Conservation (phyloP, 2,113 vertebrate species). For the Cairina moschata region DNA sequence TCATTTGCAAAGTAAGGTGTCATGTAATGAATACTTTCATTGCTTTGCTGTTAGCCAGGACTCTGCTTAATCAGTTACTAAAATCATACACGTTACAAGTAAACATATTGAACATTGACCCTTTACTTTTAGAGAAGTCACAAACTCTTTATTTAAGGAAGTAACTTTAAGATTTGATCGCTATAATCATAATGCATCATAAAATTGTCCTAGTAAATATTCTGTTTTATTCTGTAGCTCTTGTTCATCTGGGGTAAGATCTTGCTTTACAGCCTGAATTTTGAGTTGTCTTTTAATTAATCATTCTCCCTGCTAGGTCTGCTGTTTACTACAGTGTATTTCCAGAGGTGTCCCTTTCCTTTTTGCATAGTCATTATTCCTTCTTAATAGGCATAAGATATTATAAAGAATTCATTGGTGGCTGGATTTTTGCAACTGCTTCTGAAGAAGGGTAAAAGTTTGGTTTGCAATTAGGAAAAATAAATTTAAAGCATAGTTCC, state of each 20-base stretch:
- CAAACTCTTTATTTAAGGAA: neutral
- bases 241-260: neutral
- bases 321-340: neutral
- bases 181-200: neutral
- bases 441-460: neutral
- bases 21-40: neutral
- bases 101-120: neutral
- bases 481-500: neutral
- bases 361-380: neutral
- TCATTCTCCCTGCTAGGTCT: neutral
- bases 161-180: neutral
- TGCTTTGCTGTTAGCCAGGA: neutral
- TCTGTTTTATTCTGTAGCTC: neutral
- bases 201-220: neutral
- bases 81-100: neutral
- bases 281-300: neutral
- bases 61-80: neutral
- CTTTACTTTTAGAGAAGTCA: neutral
- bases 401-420: neutral
- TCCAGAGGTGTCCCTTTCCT: neutral
- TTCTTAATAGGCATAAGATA: neutral
- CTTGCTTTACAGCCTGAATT: neutral
- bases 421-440: neutral
- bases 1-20: conserved; percentile 27
- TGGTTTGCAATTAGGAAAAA: neutral